Conservation (phyloP, 2,888 invertebrate genomes). For the Drosophila vallismaia region DNA sequence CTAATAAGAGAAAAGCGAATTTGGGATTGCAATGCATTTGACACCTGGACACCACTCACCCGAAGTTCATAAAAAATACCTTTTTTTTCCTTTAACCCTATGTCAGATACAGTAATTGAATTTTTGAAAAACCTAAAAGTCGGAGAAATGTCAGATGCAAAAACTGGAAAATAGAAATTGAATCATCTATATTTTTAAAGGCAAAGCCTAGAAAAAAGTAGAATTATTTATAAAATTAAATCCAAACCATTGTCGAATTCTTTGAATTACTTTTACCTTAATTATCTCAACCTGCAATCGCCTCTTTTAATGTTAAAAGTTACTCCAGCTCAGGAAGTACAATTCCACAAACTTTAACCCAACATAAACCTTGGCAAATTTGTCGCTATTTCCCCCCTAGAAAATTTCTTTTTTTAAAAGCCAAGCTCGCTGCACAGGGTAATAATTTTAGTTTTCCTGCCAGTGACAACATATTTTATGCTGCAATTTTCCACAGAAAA, state of each 20-base stretch:
- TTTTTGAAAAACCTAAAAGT: not conserved
- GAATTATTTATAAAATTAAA: not conserved
- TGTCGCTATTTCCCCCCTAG: conserved; percentile 14
- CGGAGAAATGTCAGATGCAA: conserved; percentile 18
- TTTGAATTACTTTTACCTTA: not conserved
- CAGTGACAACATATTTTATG: conserved; percentile 44
- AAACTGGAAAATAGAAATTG: not conserved
- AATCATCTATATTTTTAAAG: not conserved
- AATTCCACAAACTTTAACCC: not conserved
- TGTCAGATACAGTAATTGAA: conserved; percentile 30
- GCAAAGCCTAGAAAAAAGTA: not conserved
- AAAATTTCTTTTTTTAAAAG: conserved; percentile 2
- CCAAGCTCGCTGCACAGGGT: conserved; percentile 23
- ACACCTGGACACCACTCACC: conserved; percentile 21
- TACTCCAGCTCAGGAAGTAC: not conserved
- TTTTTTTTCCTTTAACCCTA: conserved; percentile 2
- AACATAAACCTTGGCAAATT: conserved; percentile 25
- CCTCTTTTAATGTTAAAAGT: not conserved
- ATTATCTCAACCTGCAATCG: not conserved
- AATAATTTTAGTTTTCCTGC: conserved; percentile 43
- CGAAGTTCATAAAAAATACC: too few relatives aligned
- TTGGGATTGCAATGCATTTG: not conserved
- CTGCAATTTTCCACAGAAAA: conserved; percentile 41
- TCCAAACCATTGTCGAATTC: not conserved
- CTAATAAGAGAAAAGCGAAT: not conserved